phyloP scores from a whole-genome alignment of 2,888 invertebrate species.

The Palloptera scutellata region DNA sequence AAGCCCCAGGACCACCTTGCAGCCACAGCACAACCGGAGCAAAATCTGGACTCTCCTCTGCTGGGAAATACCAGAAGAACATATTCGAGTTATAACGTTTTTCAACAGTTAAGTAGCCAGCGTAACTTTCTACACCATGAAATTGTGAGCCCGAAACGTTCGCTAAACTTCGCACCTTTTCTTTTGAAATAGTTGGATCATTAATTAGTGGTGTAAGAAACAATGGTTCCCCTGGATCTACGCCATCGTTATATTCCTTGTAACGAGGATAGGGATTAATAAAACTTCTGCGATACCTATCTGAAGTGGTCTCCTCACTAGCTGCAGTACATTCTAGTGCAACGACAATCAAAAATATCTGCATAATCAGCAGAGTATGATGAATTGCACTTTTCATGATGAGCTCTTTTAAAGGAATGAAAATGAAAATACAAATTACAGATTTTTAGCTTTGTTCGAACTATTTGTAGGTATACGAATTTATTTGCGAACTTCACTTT shows the following conservation, averaged over 20 bases:
- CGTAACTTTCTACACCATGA: constrained; percentile 66
- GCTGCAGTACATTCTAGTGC: neutral
- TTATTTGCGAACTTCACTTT: neutral
- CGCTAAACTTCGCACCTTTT: constrained; percentile 61
- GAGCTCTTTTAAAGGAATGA: neutral
- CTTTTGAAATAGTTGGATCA: constrained; percentile 59
- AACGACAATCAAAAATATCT: constrained; percentile 25
- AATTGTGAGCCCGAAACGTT: constrained; percentile 55
- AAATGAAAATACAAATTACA: no score
- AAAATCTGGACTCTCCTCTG: constrained; percentile 66
- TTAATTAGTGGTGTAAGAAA: constrained; percentile 57
- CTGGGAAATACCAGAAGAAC: constrained; percentile 93
- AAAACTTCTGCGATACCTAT: constrained; percentile 51
- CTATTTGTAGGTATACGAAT: neutral
- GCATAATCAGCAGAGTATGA: constrained; percentile 30
- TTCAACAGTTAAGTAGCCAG: constrained; percentile 83
- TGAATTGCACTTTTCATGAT: constrained; percentile 50
- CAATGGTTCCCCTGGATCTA: constrained; percentile 65
- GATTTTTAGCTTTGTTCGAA: no score
- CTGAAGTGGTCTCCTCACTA: no score
- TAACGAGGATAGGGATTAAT: constrained; percentile 63
- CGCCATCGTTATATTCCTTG: constrained; percentile 50
- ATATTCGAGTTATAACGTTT: constrained; percentile 79
- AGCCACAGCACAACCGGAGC: constrained; percentile 84
- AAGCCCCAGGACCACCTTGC: constrained; percentile 85